Percentiles rank a stretch among this genome's conserved stretches.
Evolutionary conservation across 30 jellyfish, hydroid and myxozoan species (phyloP).

Genomic region (Aurelia sp.): DNA sequence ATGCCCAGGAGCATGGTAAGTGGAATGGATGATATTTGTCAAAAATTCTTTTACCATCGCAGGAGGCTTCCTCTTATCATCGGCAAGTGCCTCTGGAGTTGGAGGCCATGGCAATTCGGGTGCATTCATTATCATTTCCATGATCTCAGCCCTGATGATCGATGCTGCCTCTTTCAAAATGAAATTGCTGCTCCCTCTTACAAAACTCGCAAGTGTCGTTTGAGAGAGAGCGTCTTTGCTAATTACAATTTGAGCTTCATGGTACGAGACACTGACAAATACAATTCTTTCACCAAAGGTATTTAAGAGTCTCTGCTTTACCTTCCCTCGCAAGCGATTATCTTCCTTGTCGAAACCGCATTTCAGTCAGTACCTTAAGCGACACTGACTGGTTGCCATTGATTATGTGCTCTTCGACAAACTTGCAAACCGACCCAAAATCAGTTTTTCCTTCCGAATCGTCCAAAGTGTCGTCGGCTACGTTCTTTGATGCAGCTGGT

Average conservation of each 20-base stretch:
- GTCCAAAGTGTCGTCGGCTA: slow-evolving; percentile 3
- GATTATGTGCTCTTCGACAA: slow-evolving; percentile 6
- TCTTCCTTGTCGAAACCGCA: too few relatives aligned
- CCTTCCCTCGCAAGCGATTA: slow-evolving; percentile 11
- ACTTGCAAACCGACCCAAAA: slow-evolving; percentile 7
- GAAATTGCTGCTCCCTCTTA: slow-evolving; percentile 2
- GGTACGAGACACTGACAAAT: slow-evolving; percentile 23
- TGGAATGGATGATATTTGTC: not conserved
- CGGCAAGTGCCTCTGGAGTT: too few relatives aligned
- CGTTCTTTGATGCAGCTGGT: slow-evolving; percentile 8
- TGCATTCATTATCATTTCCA: not conserved
- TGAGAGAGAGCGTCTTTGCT: not conserved
- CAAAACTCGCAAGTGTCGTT: not conserved
- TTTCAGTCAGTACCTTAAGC: slow-evolving; percentile 17
- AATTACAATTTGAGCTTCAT: slow-evolving; percentile 17
- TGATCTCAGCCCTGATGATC: not conserved
- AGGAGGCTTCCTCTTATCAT: too few relatives aligned
- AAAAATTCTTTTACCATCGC: not conserved
- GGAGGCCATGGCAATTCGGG: too few relatives aligned
- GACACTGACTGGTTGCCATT: slow-evolving; percentile 24
- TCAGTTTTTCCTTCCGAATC: not conserved
- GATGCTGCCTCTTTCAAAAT: slow-evolving; percentile 4
- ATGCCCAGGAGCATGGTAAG: not conserved
- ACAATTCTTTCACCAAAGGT: slow-evolving; percentile 22
- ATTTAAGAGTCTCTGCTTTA: slow-evolving; percentile 17